Evolutionary conservation across 2,113 vertebrate genomes (phyloP), one percentile per base, ranked within the genome.

Genomic region (Melozone crissalis): DNA sequence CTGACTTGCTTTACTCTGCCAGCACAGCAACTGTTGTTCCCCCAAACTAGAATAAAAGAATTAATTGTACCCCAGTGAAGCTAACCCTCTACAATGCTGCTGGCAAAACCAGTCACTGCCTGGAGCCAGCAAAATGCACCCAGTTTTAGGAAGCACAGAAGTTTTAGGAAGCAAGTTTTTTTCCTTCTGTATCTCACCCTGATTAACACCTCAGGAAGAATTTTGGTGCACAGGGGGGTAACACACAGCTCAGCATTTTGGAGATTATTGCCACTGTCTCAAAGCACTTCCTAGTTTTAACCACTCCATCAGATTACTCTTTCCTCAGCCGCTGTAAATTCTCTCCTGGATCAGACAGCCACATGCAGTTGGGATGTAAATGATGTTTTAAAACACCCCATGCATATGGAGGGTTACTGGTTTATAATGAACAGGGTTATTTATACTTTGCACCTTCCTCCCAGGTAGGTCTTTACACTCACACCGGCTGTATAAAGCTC

Each of bases 371-470:
- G 51, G 12, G 17, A 18, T 82, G 74, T 57, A 86, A 91, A 95
- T 33, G 16, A 24, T 30, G 13, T n/a, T 75, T 75, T 57, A 21
- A 58, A 92, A 26, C 54, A 63, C n/a, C 31, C 35, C 10, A 2
- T 26, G 35, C 31, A 80, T 37, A 24, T 1, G 13, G 55, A 77
- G 41, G 41, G 49, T 76, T 65, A 30, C 41, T 67, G 1, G 16
- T 75, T 67, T 51, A 22, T 37, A n/a, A 21, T 18, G 37, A 54
- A 54, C 66, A 43, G 35, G 30, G 37, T 80, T 87, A 35, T 13
- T 80, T 87, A 39, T 10, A 28, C 78, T 94, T 94, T 61, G 71
- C 43, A 76, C 84, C 62, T 94, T 93, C 80, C 83, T 84, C 75
- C 63, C 58, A 71, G 77, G 61, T 4, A 68, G 58, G 24, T 46